Evolutionary conservation across 2,113 vertebrate genomes (phyloP), one percentile per base, ranked within the genome.

Genomic region (Corynorhinus townsendii): DNA sequence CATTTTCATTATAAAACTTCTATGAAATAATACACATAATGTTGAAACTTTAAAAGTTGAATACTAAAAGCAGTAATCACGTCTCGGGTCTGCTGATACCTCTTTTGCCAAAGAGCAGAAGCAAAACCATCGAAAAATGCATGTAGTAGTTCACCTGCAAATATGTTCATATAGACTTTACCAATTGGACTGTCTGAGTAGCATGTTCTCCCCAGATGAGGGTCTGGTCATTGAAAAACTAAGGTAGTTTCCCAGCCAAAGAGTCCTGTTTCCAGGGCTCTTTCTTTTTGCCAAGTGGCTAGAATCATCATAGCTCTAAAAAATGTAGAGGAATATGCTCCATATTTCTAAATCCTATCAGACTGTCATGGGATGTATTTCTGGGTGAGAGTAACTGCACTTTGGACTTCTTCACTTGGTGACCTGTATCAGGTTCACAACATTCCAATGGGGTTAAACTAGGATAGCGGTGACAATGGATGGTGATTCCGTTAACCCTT

Each of bases 361-460:
- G 47, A 4, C 73, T 43, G 35, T 80, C 68, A 66, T 40, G 56
- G 30, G 9, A 59, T 77, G 15, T 79, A 43, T 64, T 90, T 95
- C 62, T 33, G 22, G 20, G 33, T 20, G 24, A 72, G 77, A 22
- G 47, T 15, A 75, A n/a, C 0, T 12, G 75, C 38, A 15, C 35
- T 81, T 86, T 69, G 6, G 90, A 62, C 59, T 66, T 92, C 73
- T 85, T 81, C 52, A 72, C 22, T 81, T 0, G 0, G 66, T 93
- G 52, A 47, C 68, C 80, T 54, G 19, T 8, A 24, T 76, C 88
- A 94, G 86, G 79, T 89, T 88, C 84, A 82, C 40, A 72, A n/a
- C 19, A 24, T 90, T 94, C 68, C 62, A 87, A 88, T 19, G 30
- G 76, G 76, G 90, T 75, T 94, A 93, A 80, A 95, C 95, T 15